Base-by-base conservation (phyloP, 1,140 invertebrate genomes). In the Brachionus calyciflorus region DNA sequence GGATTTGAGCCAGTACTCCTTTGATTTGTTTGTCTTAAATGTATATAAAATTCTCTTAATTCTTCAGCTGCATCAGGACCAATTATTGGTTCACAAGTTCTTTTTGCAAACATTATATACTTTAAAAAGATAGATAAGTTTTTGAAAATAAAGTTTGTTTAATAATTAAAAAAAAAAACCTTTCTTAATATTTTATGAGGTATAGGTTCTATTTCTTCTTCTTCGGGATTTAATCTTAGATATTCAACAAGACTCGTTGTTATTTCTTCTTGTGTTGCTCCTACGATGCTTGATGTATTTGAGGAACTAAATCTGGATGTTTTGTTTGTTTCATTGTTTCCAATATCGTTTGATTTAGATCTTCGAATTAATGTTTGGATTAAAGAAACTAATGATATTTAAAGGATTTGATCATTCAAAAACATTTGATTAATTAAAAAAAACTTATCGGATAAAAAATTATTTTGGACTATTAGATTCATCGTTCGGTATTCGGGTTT, bases 11-110 rank as follows among this genome's bases (percentile, higher is more conserved):
- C 85, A 79, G 88, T 87, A 70, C 81, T 82, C 53, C 83, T 84
- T 79, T 91, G 87, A 82, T 89, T 90, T 75, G 89, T 87, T 80
- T 87, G 86, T 24, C 93, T 86, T 41, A 96, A 86, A 77, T 91
- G 87, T 19, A 94, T 84, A 83, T 96, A 97, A 86, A 93, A 96
- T 6, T 90, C 83, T 83, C 91, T 65, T 19, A 77, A 10, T 17
- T 57, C 49, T 41, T 77, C 48, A 24, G 53, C 33, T 19, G 76
- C 76, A 5, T 77, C 76, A 2, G 14, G 1, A 14, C 49, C 51
- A 2, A 77, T 37, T 21, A 49, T 17, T 37, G 76, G 76, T 21
- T 77, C 51, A 37, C 51, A 55, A n/a, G 26, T 41, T n/a, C 48
- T 21, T 17, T 40, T 46, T 9, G 30, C 26, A 77, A 46, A 77